These are phyloP conservation scores for Acleris literana DNA, from an alignment of 2,888 invertebrate species.

Conservation along the genomic window DNA sequence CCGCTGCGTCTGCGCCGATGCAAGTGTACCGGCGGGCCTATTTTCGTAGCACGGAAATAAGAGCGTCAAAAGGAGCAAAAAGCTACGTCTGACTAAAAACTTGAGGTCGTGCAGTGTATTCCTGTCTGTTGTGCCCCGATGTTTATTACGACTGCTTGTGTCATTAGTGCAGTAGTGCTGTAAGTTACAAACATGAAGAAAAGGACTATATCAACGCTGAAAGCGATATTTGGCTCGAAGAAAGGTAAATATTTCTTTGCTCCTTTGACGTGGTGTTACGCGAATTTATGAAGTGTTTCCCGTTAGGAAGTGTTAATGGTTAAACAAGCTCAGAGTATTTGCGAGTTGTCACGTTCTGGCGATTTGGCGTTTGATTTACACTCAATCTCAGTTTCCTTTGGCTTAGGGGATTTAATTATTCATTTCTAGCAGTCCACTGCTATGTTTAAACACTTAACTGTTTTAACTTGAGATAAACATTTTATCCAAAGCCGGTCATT, in stretches of 20 bases:
- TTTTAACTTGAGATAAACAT: too few relatives aligned
- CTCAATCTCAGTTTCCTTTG: constrained; percentile 21
- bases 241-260: constrained; percentile 62
- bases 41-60: constrained; percentile 84
- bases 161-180: constrained; percentile 50
- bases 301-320: constrained; percentile 23
- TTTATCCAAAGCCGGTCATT: too few relatives aligned
- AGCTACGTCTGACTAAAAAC: constrained; percentile 76
- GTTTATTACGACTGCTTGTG: constrained; percentile 62
- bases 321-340: constrained; percentile 41
- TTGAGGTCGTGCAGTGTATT: constrained; percentile 79
- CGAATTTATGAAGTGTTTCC: constrained; percentile 26
- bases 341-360: constrained; percentile 43
- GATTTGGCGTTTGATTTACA: constrained; percentile 31
- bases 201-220: constrained; percentile 75
- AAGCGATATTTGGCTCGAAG: constrained; percentile 74
- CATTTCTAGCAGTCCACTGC: not conserved
- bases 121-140: constrained; percentile 73
- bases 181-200: constrained; percentile 70
- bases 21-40: constrained; percentile 80
- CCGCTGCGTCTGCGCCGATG: constrained; percentile 69
- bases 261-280: constrained; percentile 26
- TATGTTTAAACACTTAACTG: too few relatives aligned
- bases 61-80: constrained; percentile 83
- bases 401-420: not conserved